A percentile compares a stretch with the other conserved stretches of the same genome.
Conservation (phyloP, 2,888 invertebrate genomes). For the Norana najaformis region DNA sequence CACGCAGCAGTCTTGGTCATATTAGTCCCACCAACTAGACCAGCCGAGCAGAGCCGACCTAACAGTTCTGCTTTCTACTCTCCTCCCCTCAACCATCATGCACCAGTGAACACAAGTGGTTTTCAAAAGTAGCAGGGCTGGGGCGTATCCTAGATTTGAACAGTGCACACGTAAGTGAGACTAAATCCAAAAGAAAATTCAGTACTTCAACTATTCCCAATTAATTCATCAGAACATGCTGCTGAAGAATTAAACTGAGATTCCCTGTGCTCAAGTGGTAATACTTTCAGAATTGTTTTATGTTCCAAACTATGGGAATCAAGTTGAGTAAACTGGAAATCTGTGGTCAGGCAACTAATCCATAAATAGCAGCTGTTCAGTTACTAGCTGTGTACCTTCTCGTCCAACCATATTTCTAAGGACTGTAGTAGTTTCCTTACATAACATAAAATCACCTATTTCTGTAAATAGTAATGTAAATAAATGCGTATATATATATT, state of each 20-base stretch:
- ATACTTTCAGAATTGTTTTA: background rate
- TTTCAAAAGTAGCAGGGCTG: background rate
- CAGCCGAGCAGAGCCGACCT: background rate
- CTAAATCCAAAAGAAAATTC: background rate
- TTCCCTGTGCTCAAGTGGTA: background rate
- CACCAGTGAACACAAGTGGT: conserved; percentile 5
- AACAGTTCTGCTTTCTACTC: background rate
- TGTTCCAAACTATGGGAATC: too few species aligned
- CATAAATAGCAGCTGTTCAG: too few species aligned
- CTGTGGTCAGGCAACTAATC: too few species aligned
- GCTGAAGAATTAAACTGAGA: background rate
- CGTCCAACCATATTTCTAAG: background rate
- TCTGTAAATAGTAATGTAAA: background rate
- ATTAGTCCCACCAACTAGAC: background rate
- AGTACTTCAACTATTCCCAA: background rate
- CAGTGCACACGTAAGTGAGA: background rate
- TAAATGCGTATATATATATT: background rate
- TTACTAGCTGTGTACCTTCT: background rate
- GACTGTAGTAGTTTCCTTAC: background rate
- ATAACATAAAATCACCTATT: background rate
- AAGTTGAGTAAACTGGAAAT: background rate
- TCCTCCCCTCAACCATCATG: background rate
- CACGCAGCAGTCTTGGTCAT: background rate
- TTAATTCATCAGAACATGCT: background rate
- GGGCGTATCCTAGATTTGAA: background rate